Conservation (phyloP, 2,888 invertebrate species). For the Halocaridina rubra region DNA sequence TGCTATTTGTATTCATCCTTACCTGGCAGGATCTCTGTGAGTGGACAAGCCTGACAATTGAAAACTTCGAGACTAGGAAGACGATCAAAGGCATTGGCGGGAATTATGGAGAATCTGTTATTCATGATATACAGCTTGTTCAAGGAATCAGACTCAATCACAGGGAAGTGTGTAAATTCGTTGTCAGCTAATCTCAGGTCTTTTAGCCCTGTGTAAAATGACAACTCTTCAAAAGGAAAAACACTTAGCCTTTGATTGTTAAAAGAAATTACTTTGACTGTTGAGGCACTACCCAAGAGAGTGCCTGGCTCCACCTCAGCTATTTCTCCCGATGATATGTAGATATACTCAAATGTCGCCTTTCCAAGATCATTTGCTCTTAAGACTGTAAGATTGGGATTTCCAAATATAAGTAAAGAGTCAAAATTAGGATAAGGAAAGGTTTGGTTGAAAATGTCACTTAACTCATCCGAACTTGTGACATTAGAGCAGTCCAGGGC, state of each 20-base stretch:
- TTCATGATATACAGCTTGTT: not conserved
- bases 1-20: no score
- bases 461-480: not conserved
- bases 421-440: not conserved
- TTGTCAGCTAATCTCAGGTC: not conserved
- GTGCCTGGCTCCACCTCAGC: not conserved
- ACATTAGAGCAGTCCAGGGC: not conserved
- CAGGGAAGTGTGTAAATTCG: not conserved
- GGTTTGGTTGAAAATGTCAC: not conserved
- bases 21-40: not conserved
- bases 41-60: not conserved
- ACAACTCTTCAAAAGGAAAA: not conserved
- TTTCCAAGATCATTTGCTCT: not conserved
- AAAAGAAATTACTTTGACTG: not conserved
- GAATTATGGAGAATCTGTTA: not conserved
- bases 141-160: not conserved
- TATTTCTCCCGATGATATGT: not conserved
- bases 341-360: not conserved
- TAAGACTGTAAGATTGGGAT: not conserved
- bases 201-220: not conserved
- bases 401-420: not conserved
- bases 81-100: not conserved
- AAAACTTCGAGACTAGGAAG: not conserved
- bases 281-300: not conserved
- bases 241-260: not conserved